A percentile compares a stretch with the other conserved stretches of the same genome.
Evolutionary conservation across 2,888 invertebrate species (phyloP).

Genomic region (Archips xylosteana): DNA sequence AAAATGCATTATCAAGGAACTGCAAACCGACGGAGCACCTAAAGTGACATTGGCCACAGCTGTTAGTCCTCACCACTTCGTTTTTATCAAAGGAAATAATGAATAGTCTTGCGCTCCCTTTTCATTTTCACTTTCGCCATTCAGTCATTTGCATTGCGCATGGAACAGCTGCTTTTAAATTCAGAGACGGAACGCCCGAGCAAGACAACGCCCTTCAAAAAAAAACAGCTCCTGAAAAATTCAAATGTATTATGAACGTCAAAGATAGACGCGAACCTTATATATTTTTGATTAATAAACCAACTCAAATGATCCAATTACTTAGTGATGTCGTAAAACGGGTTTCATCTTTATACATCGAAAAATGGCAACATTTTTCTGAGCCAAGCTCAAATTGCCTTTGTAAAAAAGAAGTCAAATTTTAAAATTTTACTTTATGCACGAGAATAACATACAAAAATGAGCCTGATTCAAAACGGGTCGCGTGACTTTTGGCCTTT

Average conservation of each 20-base stretch:
- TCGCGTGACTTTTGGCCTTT: neutral
- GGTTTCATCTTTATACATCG: neutral
- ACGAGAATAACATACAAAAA: neutral
- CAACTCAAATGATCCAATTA: neutral
- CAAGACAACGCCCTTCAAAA: neutral
- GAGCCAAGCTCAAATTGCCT: conserved; percentile 1
- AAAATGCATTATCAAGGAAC: conserved; percentile 64
- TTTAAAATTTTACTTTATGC: conserved; percentile 8
- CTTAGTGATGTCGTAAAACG: neutral
- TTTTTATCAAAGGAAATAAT: conserved; percentile 73
- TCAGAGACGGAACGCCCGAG: neutral
- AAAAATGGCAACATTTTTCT: neutral
- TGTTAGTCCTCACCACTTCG: conserved; percentile 63
- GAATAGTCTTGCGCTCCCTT: conserved; percentile 58
- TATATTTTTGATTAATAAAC: neutral
- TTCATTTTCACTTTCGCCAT: conserved; percentile 65
- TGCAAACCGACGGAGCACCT: conserved; percentile 57
- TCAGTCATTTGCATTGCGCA: conserved; percentile 68
- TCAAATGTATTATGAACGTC: neutral
- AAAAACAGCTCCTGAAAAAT: neutral
- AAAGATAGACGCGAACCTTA: neutral
- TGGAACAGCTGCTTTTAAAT: conserved; percentile 58
- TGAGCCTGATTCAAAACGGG: neutral
- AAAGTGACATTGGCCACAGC: conserved; percentile 74
- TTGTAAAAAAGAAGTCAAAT: conserved; percentile 12